A percentile compares a stretch with the other conserved stretches of the same genome.
Conservation (phyloP, 2,888 invertebrate genomes). For the Chrysopilus asiliformis region DNA sequence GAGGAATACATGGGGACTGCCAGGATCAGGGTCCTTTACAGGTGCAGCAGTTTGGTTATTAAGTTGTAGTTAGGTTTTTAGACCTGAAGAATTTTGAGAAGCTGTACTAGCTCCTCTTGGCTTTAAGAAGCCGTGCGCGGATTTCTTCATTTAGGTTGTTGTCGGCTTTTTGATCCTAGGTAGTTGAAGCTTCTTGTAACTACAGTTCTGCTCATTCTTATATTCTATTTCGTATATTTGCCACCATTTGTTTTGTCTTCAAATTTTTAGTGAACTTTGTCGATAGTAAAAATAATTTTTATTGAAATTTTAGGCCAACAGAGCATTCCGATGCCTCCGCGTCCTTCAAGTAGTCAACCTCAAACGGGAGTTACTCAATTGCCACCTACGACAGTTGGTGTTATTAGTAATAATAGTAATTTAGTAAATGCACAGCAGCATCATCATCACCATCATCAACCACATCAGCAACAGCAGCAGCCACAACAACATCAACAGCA, state of each 20-base stretch:
- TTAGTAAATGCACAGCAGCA: constrained; percentile 27
- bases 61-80: too few species aligned
- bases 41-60: too few species aligned
- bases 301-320: constrained; percentile 63
- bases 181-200: too few species aligned
- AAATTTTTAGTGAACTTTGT: background rate
- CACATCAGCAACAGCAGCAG: constrained; percentile 21
- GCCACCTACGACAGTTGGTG: constrained; percentile 17
- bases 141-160: too few species aligned
- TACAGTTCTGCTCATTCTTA: too few species aligned
- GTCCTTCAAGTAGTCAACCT: constrained; percentile 76
- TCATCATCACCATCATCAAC: constrained; percentile 16
- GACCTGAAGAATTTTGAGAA: too few species aligned
- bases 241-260: constrained; percentile 7
- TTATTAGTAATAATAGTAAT: constrained; percentile 13
- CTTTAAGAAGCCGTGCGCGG: too few species aligned
- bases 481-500: constrained; percentile 23
- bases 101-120: too few species aligned
- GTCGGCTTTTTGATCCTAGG: too few species aligned
- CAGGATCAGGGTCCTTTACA: too few species aligned
- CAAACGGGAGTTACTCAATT: constrained; percentile 39
- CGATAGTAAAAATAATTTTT: background rate
- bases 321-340: constrained; percentile 92
- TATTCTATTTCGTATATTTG: too few species aligned
- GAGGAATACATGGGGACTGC: too few species aligned